These are phyloP conservation scores for Selene dorsalis DNA, from an alignment of 2,797 vertebrate species.

Conservation along the genomic window DNA sequence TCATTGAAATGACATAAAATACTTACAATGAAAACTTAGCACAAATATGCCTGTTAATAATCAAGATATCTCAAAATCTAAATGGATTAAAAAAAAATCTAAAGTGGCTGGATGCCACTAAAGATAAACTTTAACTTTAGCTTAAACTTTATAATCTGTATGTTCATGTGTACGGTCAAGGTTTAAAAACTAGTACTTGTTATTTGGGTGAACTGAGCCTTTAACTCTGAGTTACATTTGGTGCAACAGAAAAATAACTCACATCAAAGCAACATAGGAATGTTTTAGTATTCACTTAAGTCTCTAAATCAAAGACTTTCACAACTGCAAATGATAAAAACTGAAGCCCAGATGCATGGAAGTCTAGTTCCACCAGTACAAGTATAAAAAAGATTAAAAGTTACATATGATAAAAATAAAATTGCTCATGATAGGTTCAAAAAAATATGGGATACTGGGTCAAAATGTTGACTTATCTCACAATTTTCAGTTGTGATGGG, in stretches of 20 bases:
- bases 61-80: neutral
- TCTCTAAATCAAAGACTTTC: constrained; percentile 14
- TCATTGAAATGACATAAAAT: neutral
- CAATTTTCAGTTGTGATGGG: neutral
- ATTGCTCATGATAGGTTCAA: neutral
- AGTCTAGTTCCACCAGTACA: neutral
- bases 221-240: neutral
- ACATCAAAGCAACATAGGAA: constrained; percentile 5
- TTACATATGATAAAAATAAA: neutral
- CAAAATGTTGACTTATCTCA: neutral
- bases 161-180: no score
- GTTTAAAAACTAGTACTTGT: no score
- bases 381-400: neutral
- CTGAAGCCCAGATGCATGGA: neutral
- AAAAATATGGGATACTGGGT: neutral
- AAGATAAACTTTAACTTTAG: neutral
- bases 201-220: neutral
- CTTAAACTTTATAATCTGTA: no score
- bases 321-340: neutral
- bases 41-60: neutral
- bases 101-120: neutral
- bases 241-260: neutral
- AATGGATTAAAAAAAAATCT: neutral
- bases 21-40: neutral
- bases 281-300: neutral